These are phyloP conservation scores for Eulemur rufifrons DNA, from an alignment of 2,113 vertebrate species.

Conservation along the genomic window DNA sequence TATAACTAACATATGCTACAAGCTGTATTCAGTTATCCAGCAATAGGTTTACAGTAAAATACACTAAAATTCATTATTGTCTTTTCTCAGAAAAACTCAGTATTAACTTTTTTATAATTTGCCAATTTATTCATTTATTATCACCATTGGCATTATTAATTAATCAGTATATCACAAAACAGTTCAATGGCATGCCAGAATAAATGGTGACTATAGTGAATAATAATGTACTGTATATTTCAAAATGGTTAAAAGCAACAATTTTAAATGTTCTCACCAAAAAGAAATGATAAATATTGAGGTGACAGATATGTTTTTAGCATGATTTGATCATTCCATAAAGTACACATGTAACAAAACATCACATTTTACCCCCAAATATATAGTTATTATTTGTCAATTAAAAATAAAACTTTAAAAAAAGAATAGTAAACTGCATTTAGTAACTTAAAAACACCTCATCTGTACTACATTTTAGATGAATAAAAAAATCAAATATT, in stretches of 20 bases:
- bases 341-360: background rate
- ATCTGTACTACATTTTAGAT: background rate
- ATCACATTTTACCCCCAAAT: background rate
- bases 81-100: background rate
- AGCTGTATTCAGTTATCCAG: background rate
- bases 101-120: background rate
- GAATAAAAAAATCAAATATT: background rate
- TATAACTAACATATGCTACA: background rate
- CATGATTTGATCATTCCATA: background rate
- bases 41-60: background rate
- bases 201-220: background rate
- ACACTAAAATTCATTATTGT: background rate
- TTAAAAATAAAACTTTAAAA: background rate
- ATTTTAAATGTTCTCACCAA: background rate
- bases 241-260: background rate
- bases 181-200: background rate
- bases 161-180: background rate
- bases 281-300: background rate
- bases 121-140: background rate
- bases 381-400: background rate
- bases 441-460: background rate
- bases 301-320: background rate
- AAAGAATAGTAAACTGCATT: background rate
- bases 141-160: background rate
- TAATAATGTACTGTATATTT: background rate